Evolutionary conservation across 2,113 vertebrate species (phyloP).

Genomic region (Paratilapia polleni): DNA sequence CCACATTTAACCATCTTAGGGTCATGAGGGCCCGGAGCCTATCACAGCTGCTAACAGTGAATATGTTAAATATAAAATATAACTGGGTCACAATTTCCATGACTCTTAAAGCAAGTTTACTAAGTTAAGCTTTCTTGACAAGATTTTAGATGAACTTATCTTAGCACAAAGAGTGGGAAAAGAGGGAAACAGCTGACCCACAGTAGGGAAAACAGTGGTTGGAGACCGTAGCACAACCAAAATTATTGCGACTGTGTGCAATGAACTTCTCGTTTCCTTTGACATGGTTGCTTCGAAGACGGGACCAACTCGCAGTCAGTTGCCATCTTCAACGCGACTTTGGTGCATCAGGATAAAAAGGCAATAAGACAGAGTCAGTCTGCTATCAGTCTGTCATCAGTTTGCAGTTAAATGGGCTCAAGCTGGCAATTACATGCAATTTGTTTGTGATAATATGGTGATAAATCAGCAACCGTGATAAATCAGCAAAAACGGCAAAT

Average conservation of each 20-base stretch:
- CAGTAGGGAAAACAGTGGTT: too few relatives aligned
- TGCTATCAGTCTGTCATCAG: not conserved
- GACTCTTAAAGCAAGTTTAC: not conserved
- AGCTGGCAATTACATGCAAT: not conserved
- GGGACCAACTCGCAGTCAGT: not conserved
- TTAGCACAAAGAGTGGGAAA: not conserved
- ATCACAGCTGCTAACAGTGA: too few relatives aligned
- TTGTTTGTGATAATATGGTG: not conserved
- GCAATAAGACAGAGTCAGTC: not conserved
- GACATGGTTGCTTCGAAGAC: not conserved
- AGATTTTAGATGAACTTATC: not conserved
- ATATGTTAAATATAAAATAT: too few relatives aligned
- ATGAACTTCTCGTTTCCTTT: not conserved
- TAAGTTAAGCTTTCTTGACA: not conserved
- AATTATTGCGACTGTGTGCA: not conserved
- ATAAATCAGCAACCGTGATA: not conserved
- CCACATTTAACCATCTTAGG: too few relatives aligned
- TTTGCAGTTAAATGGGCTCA: not conserved
- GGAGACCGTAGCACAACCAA: too few relatives aligned
- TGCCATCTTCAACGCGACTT: not conserved
- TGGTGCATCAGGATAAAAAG: not conserved
- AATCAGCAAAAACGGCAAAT: not conserved
- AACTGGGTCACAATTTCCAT: not conserved
- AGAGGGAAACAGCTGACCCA: not conserved
- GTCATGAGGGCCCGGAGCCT: too few relatives aligned